These are phyloP conservation scores for Pristiophorus japonicus DNA, from an alignment of 2,113 vertebrate species.

Conservation along the genomic window DNA sequence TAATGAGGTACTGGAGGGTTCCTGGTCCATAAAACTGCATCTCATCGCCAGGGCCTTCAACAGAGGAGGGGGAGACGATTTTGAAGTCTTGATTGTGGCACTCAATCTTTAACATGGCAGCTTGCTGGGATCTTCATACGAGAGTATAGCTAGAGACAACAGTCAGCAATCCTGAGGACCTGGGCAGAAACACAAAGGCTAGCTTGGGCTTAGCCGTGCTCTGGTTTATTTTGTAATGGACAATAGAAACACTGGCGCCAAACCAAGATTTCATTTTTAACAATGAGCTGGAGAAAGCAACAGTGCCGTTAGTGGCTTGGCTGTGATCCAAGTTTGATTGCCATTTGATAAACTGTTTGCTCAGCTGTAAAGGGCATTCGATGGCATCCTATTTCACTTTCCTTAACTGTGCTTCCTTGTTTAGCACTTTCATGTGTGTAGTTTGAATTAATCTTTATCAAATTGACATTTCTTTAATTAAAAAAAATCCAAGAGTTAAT, in stretches of 20 bases:
- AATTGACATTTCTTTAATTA: slow-evolving; percentile 14
- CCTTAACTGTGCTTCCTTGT: slow-evolving; percentile 7
- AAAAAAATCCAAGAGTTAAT: neutral
- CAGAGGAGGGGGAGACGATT: neutral
- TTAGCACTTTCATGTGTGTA: neutral
- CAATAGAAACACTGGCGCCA: neutral
- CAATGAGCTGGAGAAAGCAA: slow-evolving; percentile 11
- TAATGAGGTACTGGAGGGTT: neutral
- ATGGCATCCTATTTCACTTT: neutral
- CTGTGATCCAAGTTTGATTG: neutral
- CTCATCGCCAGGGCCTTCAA: neutral
- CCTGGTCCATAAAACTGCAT: neutral
- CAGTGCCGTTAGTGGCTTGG: slow-evolving; percentile 2
- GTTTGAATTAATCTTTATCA: slow-evolving; percentile 11
- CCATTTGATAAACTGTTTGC: slow-evolving; percentile 16
- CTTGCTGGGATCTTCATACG: neutral
- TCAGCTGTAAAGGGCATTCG: slow-evolving; percentile 31
- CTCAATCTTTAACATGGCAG: neutral
- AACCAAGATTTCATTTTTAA: neutral
- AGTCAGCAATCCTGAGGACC: neutral
- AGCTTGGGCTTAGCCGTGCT: neutral
- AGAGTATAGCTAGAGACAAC: neutral
- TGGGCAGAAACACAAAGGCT: neutral
- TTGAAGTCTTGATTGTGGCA: neutral
- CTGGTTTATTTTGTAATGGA: neutral